Base-by-base conservation (phyloP, 1,140 invertebrate genomes). In the Portunus trituberculatus region DNA sequence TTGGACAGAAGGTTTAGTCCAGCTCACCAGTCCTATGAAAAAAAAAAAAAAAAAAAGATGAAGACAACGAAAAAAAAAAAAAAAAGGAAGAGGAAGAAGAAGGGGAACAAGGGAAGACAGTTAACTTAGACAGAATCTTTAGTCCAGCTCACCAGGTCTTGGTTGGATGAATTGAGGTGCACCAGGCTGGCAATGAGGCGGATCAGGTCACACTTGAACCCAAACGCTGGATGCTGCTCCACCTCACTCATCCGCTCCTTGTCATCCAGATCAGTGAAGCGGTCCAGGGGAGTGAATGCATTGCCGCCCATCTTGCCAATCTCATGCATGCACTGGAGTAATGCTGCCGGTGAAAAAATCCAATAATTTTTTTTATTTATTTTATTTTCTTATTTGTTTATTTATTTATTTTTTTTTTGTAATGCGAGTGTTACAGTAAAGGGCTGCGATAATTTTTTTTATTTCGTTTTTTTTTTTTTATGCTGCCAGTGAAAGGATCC, bases 161-260 rank as follows among this genome's bases (percentile, higher is more conserved):
- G 94, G 87, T 95, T 95, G 39, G 7, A 45, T 32, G 31, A 86
- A n/a, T 95, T 89, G 28, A 87, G 29, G 46, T 95, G 90, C 0
- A 92, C 94, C 14, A 95, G 90, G 48, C 94, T 92, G 8, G 94
- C 94, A 52, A 95, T 95, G 28, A 95, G 76, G 46, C 94, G 82
- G n/a, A 95, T 91, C 76, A 95, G 94, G 31, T 95, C 94, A 86
- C 94, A 91, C 32, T 95, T 95, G 45, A 95, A 95, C 82, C 94
- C 94, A 86, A 91, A 95, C 25, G 94, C 90, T 10, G 94, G 94
- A 67, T 95, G 94, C 16, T 20, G 48, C 29, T 48, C 46, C 25
- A 76, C 94, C 31, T n/a, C 52, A 2, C 28, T 59, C 89, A 86
- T 95, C 82, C 59, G 45, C 20, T 84, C 67, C 32, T 91, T 76